A percentile compares a stretch with the other conserved stretches of the same genome.
These are phyloP conservation scores for Brachystomella parvula DNA, from an alignment of 1,140 invertebrate species.

Conservation along the genomic window DNA sequence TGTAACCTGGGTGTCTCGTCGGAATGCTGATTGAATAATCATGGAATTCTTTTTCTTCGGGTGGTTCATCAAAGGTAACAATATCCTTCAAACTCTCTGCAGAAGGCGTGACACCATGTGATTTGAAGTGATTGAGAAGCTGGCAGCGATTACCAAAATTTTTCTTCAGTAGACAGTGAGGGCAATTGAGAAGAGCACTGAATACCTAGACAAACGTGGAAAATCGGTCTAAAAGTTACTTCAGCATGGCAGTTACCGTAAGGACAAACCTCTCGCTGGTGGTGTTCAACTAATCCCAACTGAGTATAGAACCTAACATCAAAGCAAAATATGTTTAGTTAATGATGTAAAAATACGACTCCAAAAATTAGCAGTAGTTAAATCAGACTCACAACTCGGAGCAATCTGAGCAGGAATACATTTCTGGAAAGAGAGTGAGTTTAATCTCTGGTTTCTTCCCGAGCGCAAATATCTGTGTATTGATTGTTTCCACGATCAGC, in stretches of 20 bases:
- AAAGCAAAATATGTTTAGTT: background rate
- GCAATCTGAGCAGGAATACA: constrained; percentile 7
- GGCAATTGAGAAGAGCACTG: background rate
- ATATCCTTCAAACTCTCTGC: background rate
- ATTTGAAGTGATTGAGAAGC: constrained; percentile 14
- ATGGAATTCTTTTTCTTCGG: background rate
- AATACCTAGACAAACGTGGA: too few species aligned
- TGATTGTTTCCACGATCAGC: background rate
- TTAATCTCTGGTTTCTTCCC: constrained; percentile 7
- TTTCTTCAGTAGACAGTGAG: constrained; percentile 12
- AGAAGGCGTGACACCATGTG: constrained; percentile 7
- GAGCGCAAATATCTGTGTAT: background rate
- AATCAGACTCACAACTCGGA: background rate
- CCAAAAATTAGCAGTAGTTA: background rate
- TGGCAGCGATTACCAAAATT: constrained; percentile 15
- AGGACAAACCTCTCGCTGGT: background rate
- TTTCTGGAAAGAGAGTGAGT: background rate
- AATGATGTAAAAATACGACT: too few species aligned
- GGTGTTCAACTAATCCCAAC: background rate
- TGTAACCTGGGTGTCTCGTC: background rate
- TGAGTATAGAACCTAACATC: background rate
- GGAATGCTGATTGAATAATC: background rate
- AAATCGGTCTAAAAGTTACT: too few species aligned
- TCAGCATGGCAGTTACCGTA: too few species aligned
- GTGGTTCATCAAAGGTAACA: background rate